Base-by-base conservation (phyloP, 2,888 invertebrate genomes). In the Sarcophaga carnaria region DNA sequence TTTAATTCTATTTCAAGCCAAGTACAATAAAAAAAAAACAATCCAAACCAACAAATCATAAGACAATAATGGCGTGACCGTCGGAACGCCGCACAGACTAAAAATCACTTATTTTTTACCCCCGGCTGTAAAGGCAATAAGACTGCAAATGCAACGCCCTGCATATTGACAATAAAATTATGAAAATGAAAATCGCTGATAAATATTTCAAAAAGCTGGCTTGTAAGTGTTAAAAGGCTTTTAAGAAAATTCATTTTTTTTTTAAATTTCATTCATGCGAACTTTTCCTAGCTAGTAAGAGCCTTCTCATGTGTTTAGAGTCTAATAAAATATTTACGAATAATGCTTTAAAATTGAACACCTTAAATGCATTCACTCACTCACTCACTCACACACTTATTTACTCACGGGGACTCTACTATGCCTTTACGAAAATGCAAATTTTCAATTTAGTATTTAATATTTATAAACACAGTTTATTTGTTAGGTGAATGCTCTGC, bases 151-250 rank as follows among this genome's bases (percentile, higher is more conserved):
- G 77, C 22, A 71, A 62, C 54, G 17, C 12, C 12, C 70, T 78
- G 78, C 54, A 74, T 71, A 72, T 83, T 72, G 64, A 64, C 66
- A 82, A 71, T 71, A 66, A 77, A 77, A 77, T 77, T 72, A 67
- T 74, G 59, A 66, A 77, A 69, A 60, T 66, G 49, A 78, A 67
- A 83, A 67, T 72, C 64, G 60, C 77, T 66, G 64, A 76, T 14
- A 54, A 14, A 17, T 54, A 17, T 54, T 54, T 17, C 12, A 72
- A 20, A 60, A 83, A 84, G 69, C 59, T 80, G 47, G 84, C 37
- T 37, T 37, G 66, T 71, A 59, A 84, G 84, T 84, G 84, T 84
- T 84, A 80, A 83, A 83, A 78, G 17, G 14, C 54, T 54, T 54
- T 54, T 45, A 17, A 45, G 3, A 45, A 17, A n/a, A 67, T n/a